Evolutionary conservation across 2,113 vertebrate species (phyloP), one percentile per base, ranked within the genome.

Genomic region (Dolichallabes microphthalmus): DNA sequence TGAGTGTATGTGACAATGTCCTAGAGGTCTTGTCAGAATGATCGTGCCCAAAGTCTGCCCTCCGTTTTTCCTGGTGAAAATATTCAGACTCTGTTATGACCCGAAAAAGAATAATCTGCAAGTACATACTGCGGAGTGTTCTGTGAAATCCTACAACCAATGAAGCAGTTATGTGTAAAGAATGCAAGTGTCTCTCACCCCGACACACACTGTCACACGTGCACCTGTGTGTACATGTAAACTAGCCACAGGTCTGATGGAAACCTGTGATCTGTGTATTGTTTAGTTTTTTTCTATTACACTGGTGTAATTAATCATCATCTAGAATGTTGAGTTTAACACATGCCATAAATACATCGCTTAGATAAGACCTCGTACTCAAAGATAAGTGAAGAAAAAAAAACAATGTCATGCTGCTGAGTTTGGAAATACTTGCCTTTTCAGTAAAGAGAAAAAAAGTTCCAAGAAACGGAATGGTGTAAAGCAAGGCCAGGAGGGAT

Each of bases 71-170:
- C 88, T 89, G 82, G 74, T 92, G 87, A 82, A 91, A 89, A 39
- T 92, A 92, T 92, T 93, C 93, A 92, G 89, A 86, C 87, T 90
- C 83, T 82, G 83, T 88, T 90, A 91, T 25, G 58, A 86, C 88
- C 88, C 73, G 39, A 64, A 91, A 92, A 87, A 85, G 45, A 45
- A 45, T 45, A 45, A 73, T 61, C 25, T 58, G 89, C 89, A 89
- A 88, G 60, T 86, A 8, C 39, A 39, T 39, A 39, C 39, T 12
- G 2, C 61, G n/a, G 83, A 74, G 69, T 85, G 73, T 69, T 82
- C 79, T 86, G 77, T 88, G 73, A 86, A 89, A 90, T 90, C 87
- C 88, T 91, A 85, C 78, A 86, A 90, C 83, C 50, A 71, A 50
- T 82, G 85, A 90, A 78, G 87, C 87, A 83, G 87, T 89, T 87